Base-by-base conservation (phyloP, 2,888 invertebrate genomes). In the Congeria kusceri region DNA sequence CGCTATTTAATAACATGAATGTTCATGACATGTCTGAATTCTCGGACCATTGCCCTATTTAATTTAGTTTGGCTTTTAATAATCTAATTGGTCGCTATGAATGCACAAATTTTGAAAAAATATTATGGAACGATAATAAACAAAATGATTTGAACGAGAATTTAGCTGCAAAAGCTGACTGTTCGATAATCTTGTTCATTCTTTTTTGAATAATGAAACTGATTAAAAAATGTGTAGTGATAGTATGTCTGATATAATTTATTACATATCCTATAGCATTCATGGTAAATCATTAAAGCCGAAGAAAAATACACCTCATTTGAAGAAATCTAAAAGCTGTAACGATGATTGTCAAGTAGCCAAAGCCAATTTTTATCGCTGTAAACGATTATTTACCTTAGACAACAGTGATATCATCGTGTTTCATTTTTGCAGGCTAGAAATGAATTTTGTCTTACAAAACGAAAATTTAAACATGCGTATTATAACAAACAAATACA, bases 221-320 rank as follows among this genome's bases (percentile, higher is more conserved):
- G 64, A 64, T 49, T 47, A 47, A 64, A 44, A 64, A 5, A 13
- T 25, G 4, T 64, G 64, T 49, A 47, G 25, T 13, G n/a, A 49
- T 25, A n/a, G n/a, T 1, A 27, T 64, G 25, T 49, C 64, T 15
- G 28, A 64, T 46, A 1, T 28, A 13, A 44, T 64, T 1, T 27
- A 47, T 64, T 47, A 64, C 25, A 46, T 64, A 3, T 64, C 64
- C 15, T 13, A 39, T 49, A 23, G 18, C 18, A 18, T 20, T 4
- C 39, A 32, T 61, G 61, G 29, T 15, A 61, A 39, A 11, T 29
- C 61, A 15, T 25, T 25, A 7, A 64, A 18, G 23, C 9, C n/a
- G 23, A 25, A 44, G 4, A 39, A 11, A n/a, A 56, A 53, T n/a
- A 1, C 59, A 59, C 18, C 9, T 18, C 28, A 18, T n/a, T 11